Evolutionary conservation across 2,797 vertebrate species (phyloP), one percentile per base, ranked within the genome.

Genomic region (Emys orbicularis): DNA sequence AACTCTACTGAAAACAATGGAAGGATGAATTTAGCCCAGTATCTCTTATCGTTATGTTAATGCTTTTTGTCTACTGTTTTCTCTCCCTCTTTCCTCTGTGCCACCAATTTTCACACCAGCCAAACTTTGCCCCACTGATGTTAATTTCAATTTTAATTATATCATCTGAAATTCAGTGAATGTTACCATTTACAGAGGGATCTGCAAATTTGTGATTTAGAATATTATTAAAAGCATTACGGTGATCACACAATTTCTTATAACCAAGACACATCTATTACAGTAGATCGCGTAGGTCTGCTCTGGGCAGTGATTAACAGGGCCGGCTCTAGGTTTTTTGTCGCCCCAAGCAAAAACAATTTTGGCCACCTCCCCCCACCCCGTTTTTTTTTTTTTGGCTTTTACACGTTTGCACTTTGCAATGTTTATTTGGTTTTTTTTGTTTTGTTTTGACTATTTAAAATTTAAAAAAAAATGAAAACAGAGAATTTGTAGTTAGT

Each of bases 141-240:
- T 59, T 29, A 59, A 59, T 59, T 31, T 31, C 27, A 59, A 31
- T 29, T 59, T 81, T 47, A 83, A 52, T 84, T 23, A 54, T 82
- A 89, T 74, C 85, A 83, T 41, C 31, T 79, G 89, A 95, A 95
- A 93, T 88, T 65, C 91, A 92, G 52, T 84, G n/a, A 50, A 16
- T 89, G 49, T 85, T 90, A 86, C 88, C 96, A 92, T 87, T 94
- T 89, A 84, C 89, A 92, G 16, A 41, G 16, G 90, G 31, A 77
- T 77, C 8, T 96, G 79, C 57, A 81, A 79, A 12, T 34, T 91
- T 4, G 50, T 90, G 11, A 92, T 90, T 92, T 92, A 47, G 87
- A 23, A 86, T 61, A 13, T 3, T 57, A 1, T 10, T n/a, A 47
- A 79, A 93, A 65, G 25, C n/a, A 79, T 90, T 79, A 84, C 41